Evolutionary conservation across 2,888 invertebrate genomes (phyloP), one percentile per base, ranked within the genome.

Genomic region (Imbricaverruca yamaguchii): DNA sequence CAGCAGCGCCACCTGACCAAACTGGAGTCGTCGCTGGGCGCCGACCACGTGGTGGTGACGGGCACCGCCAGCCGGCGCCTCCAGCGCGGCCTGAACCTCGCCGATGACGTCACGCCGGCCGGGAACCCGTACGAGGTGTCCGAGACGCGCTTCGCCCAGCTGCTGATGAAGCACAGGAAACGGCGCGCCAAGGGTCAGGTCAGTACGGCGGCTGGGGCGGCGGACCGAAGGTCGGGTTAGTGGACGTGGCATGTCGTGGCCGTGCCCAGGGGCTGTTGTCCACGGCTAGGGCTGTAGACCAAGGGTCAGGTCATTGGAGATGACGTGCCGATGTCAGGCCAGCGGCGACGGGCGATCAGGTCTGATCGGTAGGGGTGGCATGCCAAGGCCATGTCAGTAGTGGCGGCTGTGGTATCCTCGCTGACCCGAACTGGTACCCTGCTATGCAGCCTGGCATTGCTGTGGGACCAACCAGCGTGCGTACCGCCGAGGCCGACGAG

Each of bases 111-210:
- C 39, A 69, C 81, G 18, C 39, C 81, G n/a, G 84, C 85, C 56
- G 83, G 85, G 74, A 87, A 86, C 83, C 87, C 87, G 21, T 87
- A 86, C 84, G 90, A 90, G 84, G 87, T 90, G 25, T 90, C 88
- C 13, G 90, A 93, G 84, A 92, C 92, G 81, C 90, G 90, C 81
- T 91, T 93, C 84, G 91, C 91, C 84, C 90, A 91, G 85, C 91
- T 94, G 87, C 86, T 95, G 53, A 87, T 90, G 61, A 90, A 91
- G 79, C 94, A 94, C 86, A 92, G 92, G 86, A 90, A 91, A 82
- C 89, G 93, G 84, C 91, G 93, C 87, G 88, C 91, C 69, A 91
- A 91, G 82, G 91, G 91, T 86, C 91, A 92, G 87, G 92, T 93
- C 88, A 87, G 87, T 87, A 83, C n/a, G 77, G 80, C 4, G 39